Evolutionary conservation across 2,113 vertebrate genomes (phyloP).

Genomic region (Deroptyus accipitrinus): DNA sequence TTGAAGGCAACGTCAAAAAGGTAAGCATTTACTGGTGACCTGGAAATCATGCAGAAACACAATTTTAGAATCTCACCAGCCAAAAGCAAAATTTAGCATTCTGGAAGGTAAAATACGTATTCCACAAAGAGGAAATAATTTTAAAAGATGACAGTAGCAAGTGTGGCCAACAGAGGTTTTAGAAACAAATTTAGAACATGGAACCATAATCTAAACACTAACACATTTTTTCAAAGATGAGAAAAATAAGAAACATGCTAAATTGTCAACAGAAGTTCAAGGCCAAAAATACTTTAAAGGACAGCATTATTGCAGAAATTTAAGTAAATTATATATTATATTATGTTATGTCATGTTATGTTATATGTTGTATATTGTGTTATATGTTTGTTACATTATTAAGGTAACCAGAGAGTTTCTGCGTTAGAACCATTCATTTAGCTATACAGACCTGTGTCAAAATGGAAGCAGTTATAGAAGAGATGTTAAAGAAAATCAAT

Average conservation of each 20-base stretch:
- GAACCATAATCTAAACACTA: not conserved
- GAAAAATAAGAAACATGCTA: not conserved
- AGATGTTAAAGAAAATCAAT: not conserved
- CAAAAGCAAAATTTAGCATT: not conserved
- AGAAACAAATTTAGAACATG: not conserved
- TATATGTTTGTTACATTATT: not conserved
- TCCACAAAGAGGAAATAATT: not conserved
- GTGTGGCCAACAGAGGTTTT: not conserved
- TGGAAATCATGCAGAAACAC: not conserved
- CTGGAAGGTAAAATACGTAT: not conserved
- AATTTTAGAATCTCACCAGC: not conserved
- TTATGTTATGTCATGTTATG: not conserved
- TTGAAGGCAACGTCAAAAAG: not conserved
- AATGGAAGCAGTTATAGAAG: not conserved
- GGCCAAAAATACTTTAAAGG: not conserved
- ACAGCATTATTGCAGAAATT: not conserved
- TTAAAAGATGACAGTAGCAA: not conserved
- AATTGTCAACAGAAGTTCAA: not conserved
- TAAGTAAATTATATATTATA: not conserved
- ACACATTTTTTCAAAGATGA: not conserved
- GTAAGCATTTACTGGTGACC: not conserved
- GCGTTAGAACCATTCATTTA: not conserved
- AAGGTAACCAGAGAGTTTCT: not conserved
- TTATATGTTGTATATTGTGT: not conserved
- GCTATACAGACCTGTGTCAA: not conserved